A percentile compares a stretch with the other conserved stretches of the same genome.
These are phyloP conservation scores for Perognathus longimembris DNA, from an alignment of 2,113 vertebrate species.

Conservation along the genomic window DNA sequence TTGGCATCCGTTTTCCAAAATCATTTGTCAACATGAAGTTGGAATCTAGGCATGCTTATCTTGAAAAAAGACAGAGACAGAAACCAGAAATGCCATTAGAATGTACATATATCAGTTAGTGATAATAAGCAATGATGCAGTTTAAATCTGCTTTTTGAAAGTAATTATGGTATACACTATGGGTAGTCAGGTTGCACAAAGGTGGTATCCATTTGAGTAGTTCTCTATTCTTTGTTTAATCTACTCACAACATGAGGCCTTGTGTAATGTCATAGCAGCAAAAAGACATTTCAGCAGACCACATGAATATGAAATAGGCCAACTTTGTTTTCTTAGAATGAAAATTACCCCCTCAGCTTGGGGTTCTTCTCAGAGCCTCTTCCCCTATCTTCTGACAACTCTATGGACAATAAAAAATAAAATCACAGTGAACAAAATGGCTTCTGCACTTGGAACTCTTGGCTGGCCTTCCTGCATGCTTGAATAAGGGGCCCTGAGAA, in stretches of 20 bases:
- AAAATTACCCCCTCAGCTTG: background rate
- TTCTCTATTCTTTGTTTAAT: constrained; percentile 22
- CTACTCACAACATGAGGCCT: background rate
- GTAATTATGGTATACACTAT: background rate
- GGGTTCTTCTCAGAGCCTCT: background rate
- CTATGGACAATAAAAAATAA: constrained; percentile 9
- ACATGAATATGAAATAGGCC: background rate
- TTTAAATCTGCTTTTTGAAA: constrained; percentile 64
- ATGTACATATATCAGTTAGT: constrained; percentile 28
- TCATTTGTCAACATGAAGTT: constrained; percentile 66
- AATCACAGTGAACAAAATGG: background rate
- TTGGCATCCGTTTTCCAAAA: constrained; percentile 54
- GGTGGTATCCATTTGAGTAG: background rate
- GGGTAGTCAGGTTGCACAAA: background rate
- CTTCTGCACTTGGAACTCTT: background rate
- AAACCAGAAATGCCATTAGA: constrained; percentile 66
- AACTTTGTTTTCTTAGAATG: background rate
- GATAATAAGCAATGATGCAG: constrained; percentile 47
- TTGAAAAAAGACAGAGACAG: constrained; percentile 61
- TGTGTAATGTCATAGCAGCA: background rate
- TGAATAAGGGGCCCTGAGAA: background rate
- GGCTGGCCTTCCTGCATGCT: background rate
- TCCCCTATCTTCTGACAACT: background rate
- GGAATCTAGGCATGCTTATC: constrained; percentile 67
- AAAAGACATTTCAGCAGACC: background rate